Conservation (phyloP, 2,113 vertebrate species). For the Chaetodon trifascialis region DNA sequence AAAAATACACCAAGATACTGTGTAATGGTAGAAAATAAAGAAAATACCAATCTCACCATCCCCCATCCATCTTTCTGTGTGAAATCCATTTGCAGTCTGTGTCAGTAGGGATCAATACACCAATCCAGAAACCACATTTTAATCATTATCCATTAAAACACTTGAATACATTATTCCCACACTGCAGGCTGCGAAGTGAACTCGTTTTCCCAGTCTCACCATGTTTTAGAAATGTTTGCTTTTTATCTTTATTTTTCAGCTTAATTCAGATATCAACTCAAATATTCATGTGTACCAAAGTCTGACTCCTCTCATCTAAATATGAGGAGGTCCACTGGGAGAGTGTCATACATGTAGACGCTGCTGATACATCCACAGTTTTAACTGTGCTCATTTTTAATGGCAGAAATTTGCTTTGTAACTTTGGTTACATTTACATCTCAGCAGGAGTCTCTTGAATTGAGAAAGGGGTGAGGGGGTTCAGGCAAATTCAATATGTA, state of each 20-base stretch:
- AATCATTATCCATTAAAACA: slow-evolving; percentile 19
- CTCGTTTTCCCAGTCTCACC: neutral
- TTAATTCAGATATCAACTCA: neutral
- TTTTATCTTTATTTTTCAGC: neutral
- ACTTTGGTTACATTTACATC: neutral
- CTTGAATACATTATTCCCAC: slow-evolving; percentile 11
- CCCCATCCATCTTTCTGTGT: neutral
- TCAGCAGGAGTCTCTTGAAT: neutral
- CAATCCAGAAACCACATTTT: neutral
- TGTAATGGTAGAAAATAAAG: neutral
- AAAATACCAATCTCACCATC: neutral
- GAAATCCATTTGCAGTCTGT: slow-evolving; percentile 2
- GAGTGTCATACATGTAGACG: too few relatives aligned
- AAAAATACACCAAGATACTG: neutral
- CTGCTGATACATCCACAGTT: neutral
- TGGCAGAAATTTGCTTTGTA: neutral
- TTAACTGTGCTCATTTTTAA: neutral
- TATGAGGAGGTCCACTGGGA: neutral
- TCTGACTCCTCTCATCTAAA: neutral
- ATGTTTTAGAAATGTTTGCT: neutral
- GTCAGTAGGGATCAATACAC: slow-evolving; percentile 7
- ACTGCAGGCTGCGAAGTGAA: slow-evolving; percentile 1
- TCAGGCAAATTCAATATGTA: neutral
- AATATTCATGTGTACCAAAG: neutral
- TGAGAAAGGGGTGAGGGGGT: neutral